A percentile compares a stretch with the other conserved stretches of the same genome.
These are phyloP conservation scores for Delphinapterus leucas DNA, from an alignment of 2,113 vertebrate species.

Conservation along the genomic window DNA sequence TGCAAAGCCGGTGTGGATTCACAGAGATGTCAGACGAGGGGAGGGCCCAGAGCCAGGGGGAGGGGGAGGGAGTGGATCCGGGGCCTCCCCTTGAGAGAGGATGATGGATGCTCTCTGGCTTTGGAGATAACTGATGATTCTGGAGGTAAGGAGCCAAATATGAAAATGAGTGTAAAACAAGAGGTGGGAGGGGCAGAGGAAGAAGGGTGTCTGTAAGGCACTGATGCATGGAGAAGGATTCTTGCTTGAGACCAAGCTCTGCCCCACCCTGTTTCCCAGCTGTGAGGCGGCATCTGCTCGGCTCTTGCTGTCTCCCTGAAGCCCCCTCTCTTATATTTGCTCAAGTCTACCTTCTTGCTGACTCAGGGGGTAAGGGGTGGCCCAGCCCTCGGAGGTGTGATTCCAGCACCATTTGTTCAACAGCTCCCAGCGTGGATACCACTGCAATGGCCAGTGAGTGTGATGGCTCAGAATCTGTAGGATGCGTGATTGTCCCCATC, in stretches of 20 bases:
- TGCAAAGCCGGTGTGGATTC: neutral
- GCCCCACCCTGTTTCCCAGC: neutral
- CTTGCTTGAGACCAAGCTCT: neutral
- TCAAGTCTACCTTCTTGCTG: neutral
- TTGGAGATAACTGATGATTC: neutral
- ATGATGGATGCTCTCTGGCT: neutral
- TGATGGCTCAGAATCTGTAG: neutral
- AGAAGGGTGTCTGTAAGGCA: neutral
- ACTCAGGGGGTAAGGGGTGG: neutral
- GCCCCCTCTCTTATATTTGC: neutral
- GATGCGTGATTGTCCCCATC: rapidly evolving
- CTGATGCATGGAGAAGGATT: conserved; percentile 14
- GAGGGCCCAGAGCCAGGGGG: neutral
- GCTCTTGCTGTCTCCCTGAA: neutral
- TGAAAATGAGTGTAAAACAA: neutral
- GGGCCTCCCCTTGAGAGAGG: neutral
- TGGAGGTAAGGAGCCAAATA: neutral
- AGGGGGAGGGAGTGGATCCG: too few species aligned
- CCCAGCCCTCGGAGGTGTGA: neutral
- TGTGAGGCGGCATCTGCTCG: neutral
- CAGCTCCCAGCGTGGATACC: rapidly evolving
- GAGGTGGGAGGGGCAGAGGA: neutral
- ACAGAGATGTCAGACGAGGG: neutral
- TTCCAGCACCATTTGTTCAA: too few species aligned
- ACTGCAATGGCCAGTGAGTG: rapidly evolving